A percentile compares a stretch with the other conserved stretches of the same genome.
These are phyloP conservation scores for Hylaeus anthracinus DNA, from an alignment of 1,140 invertebrate species.

Conservation along the genomic window DNA sequence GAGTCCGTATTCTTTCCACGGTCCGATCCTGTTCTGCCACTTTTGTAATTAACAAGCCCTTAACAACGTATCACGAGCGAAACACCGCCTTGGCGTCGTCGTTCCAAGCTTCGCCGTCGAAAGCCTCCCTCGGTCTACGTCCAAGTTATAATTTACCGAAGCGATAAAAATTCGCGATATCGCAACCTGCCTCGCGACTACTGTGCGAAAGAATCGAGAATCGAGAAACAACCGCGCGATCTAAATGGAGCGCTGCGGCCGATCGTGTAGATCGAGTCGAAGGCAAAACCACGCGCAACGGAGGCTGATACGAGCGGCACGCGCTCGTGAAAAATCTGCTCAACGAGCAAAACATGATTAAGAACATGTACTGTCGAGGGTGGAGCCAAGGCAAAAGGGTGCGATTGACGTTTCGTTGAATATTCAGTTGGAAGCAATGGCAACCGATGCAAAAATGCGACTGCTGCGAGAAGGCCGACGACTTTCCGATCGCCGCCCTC, in stretches of 20 bases:
- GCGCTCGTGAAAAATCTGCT: background rate
- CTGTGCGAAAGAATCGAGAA: constrained; percentile 42
- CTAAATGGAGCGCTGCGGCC: constrained; percentile 21
- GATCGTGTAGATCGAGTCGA: constrained; percentile 3
- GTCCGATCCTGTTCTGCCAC: constrained; percentile 61
- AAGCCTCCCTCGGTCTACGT: constrained; percentile 24
- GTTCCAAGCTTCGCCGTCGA: constrained; percentile 30
- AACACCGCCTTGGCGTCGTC: constrained; percentile 40
- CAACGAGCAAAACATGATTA: constrained; percentile 22
- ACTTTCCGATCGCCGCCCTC: background rate
- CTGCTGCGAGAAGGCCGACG: background rate
- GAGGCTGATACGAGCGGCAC: background rate
- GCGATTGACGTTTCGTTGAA: constrained; percentile 41
- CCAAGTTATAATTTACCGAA: constrained; percentile 55
- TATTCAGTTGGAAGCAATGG: background rate
- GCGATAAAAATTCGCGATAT: constrained; percentile 46
- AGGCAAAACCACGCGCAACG: background rate
- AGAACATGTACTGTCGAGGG: constrained; percentile 20
- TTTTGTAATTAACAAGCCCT: constrained; percentile 65
- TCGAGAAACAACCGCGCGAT: constrained; percentile 30
- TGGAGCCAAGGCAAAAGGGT: constrained; percentile 29
- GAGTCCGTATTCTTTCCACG: constrained; percentile 11
- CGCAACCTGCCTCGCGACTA: constrained; percentile 26
- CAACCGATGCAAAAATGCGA: background rate
- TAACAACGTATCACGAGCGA: constrained; percentile 57